Conservation (phyloP, 2,888 invertebrate species). For the Lamellibrachia columna region DNA sequence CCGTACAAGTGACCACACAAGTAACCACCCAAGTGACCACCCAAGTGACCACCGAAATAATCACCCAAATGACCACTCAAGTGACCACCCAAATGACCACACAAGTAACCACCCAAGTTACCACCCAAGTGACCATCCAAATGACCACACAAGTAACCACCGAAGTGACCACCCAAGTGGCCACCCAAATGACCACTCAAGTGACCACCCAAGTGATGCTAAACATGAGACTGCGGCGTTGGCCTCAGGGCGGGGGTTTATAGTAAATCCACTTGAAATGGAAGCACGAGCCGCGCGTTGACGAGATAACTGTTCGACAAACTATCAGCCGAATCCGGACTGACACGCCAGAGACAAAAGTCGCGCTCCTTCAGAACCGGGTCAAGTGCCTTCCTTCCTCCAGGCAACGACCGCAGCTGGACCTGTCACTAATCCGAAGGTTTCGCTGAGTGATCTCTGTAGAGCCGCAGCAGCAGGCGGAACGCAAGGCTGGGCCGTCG, state of each 20-base stretch:
- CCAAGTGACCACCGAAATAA: too few species aligned
- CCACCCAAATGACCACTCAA: background rate
- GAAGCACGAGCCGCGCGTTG: background rate
- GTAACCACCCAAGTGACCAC: too few species aligned
- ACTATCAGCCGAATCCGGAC: background rate
- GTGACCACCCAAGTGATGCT: background rate
- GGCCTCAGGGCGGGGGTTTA: background rate
- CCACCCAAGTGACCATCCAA: background rate
- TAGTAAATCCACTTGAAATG: background rate
- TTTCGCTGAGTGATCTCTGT: background rate
- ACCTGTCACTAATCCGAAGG: background rate
- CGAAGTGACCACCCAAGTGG: background rate
- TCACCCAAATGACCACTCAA: too few species aligned
- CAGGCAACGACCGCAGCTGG: background rate
- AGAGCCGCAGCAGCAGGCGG: background rate
- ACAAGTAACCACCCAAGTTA: background rate
- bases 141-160: background rate
- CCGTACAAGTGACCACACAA: too few species aligned
- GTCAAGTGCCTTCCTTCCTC: background rate
- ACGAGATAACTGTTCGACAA: background rate
- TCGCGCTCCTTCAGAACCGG: background rate
- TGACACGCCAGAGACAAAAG: background rate
- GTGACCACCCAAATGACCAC: background rate
- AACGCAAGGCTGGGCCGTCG: background rate
- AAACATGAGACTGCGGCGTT: background rate